Evolutionary conservation across 2,888 invertebrate species (phyloP), one percentile per base, ranked within the genome.

Genomic region (Parnassius glacialis): DNA sequence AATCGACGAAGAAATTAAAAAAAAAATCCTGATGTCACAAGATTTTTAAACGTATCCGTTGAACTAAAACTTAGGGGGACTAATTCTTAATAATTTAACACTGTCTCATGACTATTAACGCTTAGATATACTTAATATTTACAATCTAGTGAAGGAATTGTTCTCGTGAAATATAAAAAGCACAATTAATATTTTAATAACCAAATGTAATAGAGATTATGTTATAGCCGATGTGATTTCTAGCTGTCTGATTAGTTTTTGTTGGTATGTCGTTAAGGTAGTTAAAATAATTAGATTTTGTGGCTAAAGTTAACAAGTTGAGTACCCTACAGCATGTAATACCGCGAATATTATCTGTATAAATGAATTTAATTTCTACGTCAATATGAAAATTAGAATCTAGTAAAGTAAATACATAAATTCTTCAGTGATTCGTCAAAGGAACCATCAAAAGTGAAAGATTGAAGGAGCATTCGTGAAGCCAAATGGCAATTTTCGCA

Each of bases 71-170:
- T 5, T 7, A 7, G 5, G 5, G 7, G 34, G 5, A 7, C 34
- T 34, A 34, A 34, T 34, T 34, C 7, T 34, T 34, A 34, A 34
- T 34, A 34, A 34, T 34, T 34, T 34, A 34, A 34, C 25, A 10
- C 55, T 47, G 41, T 48, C 51, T 51, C 47, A 11, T 45, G 34
- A 12, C 13, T 56, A 10, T 20, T 10, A 54, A 34, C 12, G 56
- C 56, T 56, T 34, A 56, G 48, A 56, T 51, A 41, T 57, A 57
- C 55, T 59, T 41, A 50, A 52, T 57, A 50, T 50, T 56, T 61
- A 72, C 71, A 16, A 41, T 57, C 16, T 50, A 57, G 50, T 42
- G 42, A 50, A 57, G 13, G 10, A 41, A 50, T 42, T 57, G 56
- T 56, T 48, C 47, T 47, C 34, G 20, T 47, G 16, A 43, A 44